These are phyloP conservation scores for Schizopygopsis malacanthus DNA, from an alignment of 2,797 vertebrate genomes.

Conservation along the genomic window DNA sequence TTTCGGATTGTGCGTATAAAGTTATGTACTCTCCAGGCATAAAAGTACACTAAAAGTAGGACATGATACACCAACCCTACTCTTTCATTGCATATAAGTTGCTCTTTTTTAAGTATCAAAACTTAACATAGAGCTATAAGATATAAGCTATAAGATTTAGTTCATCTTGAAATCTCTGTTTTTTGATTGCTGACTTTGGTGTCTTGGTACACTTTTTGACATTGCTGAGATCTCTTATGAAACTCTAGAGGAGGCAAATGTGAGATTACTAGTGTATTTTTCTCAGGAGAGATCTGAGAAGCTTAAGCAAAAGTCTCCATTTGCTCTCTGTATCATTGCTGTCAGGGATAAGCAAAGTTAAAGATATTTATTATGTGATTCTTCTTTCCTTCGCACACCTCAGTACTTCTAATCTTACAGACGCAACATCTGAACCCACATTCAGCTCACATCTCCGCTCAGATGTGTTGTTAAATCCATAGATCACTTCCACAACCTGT, in stretches of 20 bases:
- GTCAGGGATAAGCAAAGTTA: slow-evolving; percentile 37
- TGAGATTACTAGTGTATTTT: slow-evolving; percentile 15
- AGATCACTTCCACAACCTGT: slow-evolving; percentile 23
- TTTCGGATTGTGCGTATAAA: background rate
- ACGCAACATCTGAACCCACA: slow-evolving; percentile 22
- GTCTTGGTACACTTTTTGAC: slow-evolving; percentile 7
- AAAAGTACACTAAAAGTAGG: background rate
- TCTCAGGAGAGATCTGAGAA: slow-evolving; percentile 25
- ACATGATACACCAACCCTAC: background rate
- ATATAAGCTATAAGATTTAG: too few species aligned
- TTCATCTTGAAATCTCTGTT: background rate
- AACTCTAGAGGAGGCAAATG: slow-evolving; percentile 15
- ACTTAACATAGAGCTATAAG: background rate
- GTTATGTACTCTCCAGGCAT: too few species aligned
- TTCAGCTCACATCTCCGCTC: slow-evolving; percentile 25
- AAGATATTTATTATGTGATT: slow-evolving; percentile 31
- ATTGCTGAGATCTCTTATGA: slow-evolving; percentile 21
- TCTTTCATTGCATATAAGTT: background rate
- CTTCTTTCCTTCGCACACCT: slow-evolving; percentile 10
- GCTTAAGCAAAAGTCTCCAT: slow-evolving; percentile 34
- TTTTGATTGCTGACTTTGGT: background rate
- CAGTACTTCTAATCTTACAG: slow-evolving; percentile 21
- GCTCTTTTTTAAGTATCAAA: background rate
- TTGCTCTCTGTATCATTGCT: slow-evolving; percentile 21
- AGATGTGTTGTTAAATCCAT: slow-evolving; percentile 34